Conservation (phyloP, 1,140 invertebrate species). For the Drosophila bocqueti region DNA sequence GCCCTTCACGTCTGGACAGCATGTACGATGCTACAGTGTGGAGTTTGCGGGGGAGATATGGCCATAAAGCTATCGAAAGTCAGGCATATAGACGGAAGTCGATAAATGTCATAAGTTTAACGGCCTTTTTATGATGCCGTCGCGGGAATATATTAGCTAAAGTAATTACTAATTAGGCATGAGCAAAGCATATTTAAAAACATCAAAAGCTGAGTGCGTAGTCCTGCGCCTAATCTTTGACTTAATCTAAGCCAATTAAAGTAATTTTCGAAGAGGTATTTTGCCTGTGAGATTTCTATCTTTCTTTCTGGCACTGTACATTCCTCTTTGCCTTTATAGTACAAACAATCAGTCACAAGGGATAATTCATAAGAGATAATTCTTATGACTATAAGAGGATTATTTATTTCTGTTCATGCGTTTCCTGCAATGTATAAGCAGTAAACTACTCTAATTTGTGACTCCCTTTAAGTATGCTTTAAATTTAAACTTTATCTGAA, state of each 20-base stretch:
- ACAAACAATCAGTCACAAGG: no score
- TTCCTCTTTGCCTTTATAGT: no score
- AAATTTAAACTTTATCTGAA: not conserved
- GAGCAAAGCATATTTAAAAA: not conserved
- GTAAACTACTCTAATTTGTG: no score
- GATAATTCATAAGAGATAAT: no score
- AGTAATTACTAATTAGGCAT: not conserved
- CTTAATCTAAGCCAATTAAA: not conserved
- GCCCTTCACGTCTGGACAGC: conserved; percentile 26
- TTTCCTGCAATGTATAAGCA: no score
- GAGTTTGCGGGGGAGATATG: not conserved
- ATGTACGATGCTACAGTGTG: not conserved
- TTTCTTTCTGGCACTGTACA: no score
- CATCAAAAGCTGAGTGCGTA: not conserved
- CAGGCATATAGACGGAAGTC: conserved; percentile 5
- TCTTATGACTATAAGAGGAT: no score
- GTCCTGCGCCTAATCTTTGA: not conserved
- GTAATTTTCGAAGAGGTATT: no score
- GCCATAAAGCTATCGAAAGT: conserved; percentile 24
- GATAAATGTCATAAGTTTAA: not conserved
- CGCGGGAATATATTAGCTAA: not conserved
- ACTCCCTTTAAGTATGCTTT: not conserved
- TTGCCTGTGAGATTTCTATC: no score
- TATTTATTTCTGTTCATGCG: no score
- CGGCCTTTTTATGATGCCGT: not conserved